phyloP scores from a whole-genome alignment of 2,113 vertebrate genomes.

The Mohoua ochrocephala region DNA sequence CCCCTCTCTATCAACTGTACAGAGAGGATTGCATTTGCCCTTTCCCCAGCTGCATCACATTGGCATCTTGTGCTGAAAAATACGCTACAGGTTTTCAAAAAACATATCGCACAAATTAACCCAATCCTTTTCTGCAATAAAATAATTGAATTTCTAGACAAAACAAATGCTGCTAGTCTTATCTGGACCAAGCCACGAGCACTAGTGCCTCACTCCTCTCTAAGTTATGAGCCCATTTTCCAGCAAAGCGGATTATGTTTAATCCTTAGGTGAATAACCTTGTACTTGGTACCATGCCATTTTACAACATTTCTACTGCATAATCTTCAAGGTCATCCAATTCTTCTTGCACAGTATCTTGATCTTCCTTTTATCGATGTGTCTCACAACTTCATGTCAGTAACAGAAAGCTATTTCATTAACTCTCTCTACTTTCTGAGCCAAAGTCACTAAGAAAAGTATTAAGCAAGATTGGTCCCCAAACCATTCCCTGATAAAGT shows the following conservation, averaged over 20 bases:
- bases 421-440: not conserved
- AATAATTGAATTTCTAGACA: not conserved
- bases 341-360: not conserved
- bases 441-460: not conserved
- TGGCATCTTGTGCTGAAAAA: not conserved
- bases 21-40: not conserved
- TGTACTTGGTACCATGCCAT: not conserved
- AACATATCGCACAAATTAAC: not conserved
- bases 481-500: not conserved
- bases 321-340: slow-evolving; percentile 15
- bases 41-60: not conserved
- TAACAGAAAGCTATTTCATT: not conserved
- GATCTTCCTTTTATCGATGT: not conserved
- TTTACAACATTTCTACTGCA: not conserved
- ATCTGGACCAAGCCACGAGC: not conserved
- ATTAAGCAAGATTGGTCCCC: not conserved
- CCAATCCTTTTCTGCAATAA: not conserved
- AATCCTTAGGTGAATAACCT: slow-evolving; percentile 1
- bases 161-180: not conserved
- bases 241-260: not conserved
- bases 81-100: not conserved
- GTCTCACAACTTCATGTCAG: not conserved
- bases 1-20: not conserved
- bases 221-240: not conserved
- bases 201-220: not conserved